A percentile compares a stretch with the other conserved stretches of the same genome.
Conservation (phyloP, 2,888 invertebrate species). For the Dinocampus coccinellae region DNA sequence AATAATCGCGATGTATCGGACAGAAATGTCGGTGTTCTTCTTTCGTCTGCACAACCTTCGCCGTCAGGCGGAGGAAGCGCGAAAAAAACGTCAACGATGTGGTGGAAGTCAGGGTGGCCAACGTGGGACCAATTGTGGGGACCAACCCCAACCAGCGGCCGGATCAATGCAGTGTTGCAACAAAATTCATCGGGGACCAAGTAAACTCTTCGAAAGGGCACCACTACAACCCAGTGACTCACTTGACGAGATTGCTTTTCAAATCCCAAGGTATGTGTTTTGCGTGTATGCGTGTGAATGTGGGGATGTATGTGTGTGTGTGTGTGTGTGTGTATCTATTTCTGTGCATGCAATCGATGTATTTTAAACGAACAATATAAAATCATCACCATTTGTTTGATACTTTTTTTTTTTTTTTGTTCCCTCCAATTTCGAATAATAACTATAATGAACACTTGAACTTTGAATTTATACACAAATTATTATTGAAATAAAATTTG, state of each 20-base stretch:
- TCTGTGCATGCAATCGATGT: neutral
- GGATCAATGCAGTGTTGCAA: slow-evolving; percentile 70
- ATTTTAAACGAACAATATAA: neutral
- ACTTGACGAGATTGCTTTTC: slow-evolving; percentile 91
- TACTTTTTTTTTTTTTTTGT: too few relatives aligned
- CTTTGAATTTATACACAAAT: too few relatives aligned
- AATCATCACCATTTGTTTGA: neutral
- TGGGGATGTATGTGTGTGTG: too few relatives aligned
- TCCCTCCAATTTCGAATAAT: too few relatives aligned
- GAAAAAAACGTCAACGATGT: slow-evolving; percentile 72
- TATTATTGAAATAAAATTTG: too few relatives aligned
- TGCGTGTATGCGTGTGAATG: too few relatives aligned
- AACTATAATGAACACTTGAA: too few relatives aligned
- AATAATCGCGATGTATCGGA: slow-evolving; percentile 33
- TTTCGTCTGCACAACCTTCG: slow-evolving; percentile 93
- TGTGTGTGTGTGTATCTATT: too few relatives aligned
- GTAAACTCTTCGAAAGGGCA: slow-evolving; percentile 86
- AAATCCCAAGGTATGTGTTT: slow-evolving; percentile 86
- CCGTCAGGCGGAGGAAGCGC: slow-evolving; percentile 84
- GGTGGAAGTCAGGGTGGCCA: slow-evolving; percentile 60
- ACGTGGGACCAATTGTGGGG: slow-evolving; percentile 63
- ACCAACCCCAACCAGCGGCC: slow-evolving; percentile 66
- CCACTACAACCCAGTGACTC: slow-evolving; percentile 89
- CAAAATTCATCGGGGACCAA: slow-evolving; percentile 76
- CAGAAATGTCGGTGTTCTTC: slow-evolving; percentile 95